Conservation (phyloP, 2,113 vertebrate genomes). For the Zosterops japonicus region DNA sequence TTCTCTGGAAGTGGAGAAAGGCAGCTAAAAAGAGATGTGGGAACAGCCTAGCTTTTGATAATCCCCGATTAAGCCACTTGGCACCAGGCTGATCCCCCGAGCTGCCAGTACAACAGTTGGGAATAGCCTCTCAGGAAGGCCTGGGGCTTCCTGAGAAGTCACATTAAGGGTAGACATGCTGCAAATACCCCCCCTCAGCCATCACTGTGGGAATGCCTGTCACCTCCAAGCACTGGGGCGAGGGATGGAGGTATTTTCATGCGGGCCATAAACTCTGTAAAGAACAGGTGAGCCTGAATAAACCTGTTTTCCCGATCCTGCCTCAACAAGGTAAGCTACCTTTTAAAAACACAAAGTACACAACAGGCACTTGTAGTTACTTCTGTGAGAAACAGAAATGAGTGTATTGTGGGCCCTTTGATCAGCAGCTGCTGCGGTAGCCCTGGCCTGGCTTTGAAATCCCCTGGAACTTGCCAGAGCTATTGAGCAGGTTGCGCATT, state of each 20-base stretch:
- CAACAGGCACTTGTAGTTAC: neutral
- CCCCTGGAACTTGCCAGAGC: neutral
- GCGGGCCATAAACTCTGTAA: neutral
- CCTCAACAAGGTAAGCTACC: neutral
- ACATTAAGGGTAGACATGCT: neutral
- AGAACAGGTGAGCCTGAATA: neutral
- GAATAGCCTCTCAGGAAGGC: neutral
- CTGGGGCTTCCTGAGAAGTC: neutral
- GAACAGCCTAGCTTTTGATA: neutral
- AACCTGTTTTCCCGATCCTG: neutral
- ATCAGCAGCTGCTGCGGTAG: neutral
- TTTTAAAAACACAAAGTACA: neutral
- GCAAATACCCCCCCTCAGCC: neutral
- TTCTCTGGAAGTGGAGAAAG: neutral
- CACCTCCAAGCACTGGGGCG: rapidly evolving
- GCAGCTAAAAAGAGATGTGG: neutral
- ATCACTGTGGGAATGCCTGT: neutral
- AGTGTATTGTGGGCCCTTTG: neutral
- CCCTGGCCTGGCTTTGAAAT: neutral
- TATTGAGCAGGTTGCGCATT: rapidly evolving
- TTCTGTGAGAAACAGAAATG: neutral
- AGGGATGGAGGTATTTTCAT: neutral
- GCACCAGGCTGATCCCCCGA: neutral
- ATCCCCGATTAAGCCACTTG: neutral
- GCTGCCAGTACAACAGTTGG: neutral